Conservation (phyloP, 2,113 vertebrate species). For the Brachyistius frenatus region DNA sequence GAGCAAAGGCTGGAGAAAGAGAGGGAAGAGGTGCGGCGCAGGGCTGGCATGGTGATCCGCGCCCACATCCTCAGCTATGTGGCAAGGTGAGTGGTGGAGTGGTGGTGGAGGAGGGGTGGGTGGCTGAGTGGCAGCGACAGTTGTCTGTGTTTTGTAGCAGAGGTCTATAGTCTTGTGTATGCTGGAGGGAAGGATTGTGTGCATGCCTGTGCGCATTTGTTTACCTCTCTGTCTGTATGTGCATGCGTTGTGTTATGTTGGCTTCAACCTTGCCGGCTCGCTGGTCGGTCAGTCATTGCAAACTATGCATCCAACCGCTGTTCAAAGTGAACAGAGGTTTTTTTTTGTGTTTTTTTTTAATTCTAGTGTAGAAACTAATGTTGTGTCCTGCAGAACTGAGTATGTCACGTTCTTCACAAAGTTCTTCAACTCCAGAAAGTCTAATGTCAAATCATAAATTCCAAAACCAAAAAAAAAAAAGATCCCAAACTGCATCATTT, state of each 20-base stretch:
- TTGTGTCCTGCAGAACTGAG: neutral
- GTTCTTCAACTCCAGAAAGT: neutral
- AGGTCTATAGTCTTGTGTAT: slow-evolving; percentile 41
- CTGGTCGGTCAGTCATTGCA: neutral
- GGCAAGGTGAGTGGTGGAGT: slow-evolving; percentile 88
- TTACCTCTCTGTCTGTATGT: slow-evolving; percentile 41
- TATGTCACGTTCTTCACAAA: neutral
- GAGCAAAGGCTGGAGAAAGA: slow-evolving; percentile 95
- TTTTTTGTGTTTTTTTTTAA: neutral
- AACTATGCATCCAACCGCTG: neutral
- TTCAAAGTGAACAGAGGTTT: neutral
- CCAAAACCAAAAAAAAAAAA: slow-evolving; percentile 3
- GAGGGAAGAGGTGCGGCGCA: slow-evolving; percentile 90
- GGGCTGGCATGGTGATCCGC: slow-evolving; percentile 91
- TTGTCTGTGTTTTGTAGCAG: slow-evolving; percentile 73
- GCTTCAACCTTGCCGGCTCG: slow-evolving; percentile 18
- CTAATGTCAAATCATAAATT: slow-evolving; percentile 4
- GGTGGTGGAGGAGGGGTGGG: slow-evolving; percentile 18
- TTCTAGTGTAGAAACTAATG: neutral
- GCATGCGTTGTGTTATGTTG: slow-evolving; percentile 27
- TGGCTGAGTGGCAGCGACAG: slow-evolving; percentile 72
- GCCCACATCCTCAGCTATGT: slow-evolving; percentile 95
- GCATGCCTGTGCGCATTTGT: slow-evolving; percentile 41
- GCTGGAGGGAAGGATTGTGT: slow-evolving; percentile 5
- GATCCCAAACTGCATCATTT: neutral